Percentiles rank a stretch among this genome's conserved stretches.
These are phyloP conservation scores for Caenorhabditis macrosperma DNA, from an alignment of 2,888 invertebrate species.

Conservation along the genomic window DNA sequence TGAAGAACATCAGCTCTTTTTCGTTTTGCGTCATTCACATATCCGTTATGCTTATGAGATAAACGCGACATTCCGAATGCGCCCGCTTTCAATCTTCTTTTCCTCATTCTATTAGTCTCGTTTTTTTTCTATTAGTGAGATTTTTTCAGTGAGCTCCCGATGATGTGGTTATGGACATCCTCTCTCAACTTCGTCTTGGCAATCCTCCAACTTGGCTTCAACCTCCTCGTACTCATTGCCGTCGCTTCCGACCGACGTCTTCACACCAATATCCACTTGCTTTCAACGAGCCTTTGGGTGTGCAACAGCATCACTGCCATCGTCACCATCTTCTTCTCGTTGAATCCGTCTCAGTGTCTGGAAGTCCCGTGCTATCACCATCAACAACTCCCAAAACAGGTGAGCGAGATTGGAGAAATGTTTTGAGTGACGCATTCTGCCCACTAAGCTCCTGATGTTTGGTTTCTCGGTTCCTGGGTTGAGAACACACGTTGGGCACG, in stretches of 20 bases:
- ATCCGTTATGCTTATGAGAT: conserved; percentile 14
- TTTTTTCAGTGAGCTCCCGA: conserved; percentile 17
- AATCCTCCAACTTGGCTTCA: conserved; percentile 68
- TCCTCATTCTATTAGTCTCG: neutral
- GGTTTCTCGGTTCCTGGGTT: conserved; percentile 21
- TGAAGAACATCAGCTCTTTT: conserved; percentile 13
- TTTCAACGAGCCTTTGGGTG: conserved; percentile 67
- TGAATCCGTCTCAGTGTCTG: conserved; percentile 59
- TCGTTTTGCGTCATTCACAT: conserved; percentile 5
- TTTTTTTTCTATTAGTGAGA: neutral
- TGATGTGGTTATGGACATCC: conserved; percentile 67
- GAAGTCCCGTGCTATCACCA: conserved; percentile 53
- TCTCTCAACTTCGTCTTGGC: conserved; percentile 68
- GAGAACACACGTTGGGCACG: conserved; percentile 7
- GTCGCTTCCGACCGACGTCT: conserved; percentile 62
- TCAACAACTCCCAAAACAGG: conserved; percentile 51
- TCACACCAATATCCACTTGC: conserved; percentile 64
- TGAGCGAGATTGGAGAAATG: conserved; percentile 10
- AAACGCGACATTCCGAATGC: conserved; percentile 9
- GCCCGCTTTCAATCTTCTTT: neutral
- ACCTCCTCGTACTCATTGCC: conserved; percentile 63
- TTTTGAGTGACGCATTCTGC: conserved; percentile 8
- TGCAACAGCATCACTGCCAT: conserved; percentile 69
- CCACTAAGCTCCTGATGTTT: conserved; percentile 23
- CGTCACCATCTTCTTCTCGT: conserved; percentile 67